phyloP scores from a whole-genome alignment of 2,797 vertebrate species.

The Zalophus californianus region DNA sequence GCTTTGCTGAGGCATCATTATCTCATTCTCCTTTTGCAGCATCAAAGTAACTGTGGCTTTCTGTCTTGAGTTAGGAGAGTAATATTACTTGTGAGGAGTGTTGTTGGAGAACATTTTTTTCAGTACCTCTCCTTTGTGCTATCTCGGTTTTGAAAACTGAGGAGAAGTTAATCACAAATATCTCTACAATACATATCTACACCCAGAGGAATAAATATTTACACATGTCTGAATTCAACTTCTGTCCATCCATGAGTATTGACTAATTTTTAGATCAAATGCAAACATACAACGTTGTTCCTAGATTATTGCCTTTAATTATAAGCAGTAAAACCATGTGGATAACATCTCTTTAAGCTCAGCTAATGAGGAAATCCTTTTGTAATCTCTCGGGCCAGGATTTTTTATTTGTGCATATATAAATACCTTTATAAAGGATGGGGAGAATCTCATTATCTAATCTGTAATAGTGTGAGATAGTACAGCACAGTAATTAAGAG shows the following conservation, averaged over 20 bases:
- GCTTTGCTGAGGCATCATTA: neutral
- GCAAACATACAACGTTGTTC: neutral
- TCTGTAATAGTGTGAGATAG: slow-evolving; percentile 44
- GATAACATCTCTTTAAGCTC: slow-evolving; percentile 70
- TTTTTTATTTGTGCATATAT: slow-evolving; percentile 71
- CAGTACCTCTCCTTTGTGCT: slow-evolving; percentile 11
- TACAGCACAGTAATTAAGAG: slow-evolving; percentile 33
- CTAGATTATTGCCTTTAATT: slow-evolving; percentile 73
- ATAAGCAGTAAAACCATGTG: slow-evolving; percentile 67
- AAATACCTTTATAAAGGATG: slow-evolving; percentile 63
- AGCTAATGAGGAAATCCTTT: slow-evolving; percentile 75
- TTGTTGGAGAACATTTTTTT: slow-evolving; percentile 56
- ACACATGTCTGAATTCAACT: neutral
- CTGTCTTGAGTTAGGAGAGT: slow-evolving; percentile 41
- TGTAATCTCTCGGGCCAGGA: slow-evolving; percentile 65
- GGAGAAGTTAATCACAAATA: slow-evolving; percentile 2
- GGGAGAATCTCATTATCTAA: slow-evolving; percentile 60
- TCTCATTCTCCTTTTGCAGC: slow-evolving; percentile 53
- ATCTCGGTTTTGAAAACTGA: slow-evolving; percentile 57
- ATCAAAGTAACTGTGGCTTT: slow-evolving; percentile 55
- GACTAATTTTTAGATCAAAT: slow-evolving; percentile 65
- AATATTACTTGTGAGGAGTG: neutral
- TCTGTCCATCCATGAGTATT: slow-evolving; percentile 49
- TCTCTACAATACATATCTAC: slow-evolving; percentile 38
- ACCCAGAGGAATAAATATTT: slow-evolving; percentile 37